Percentiles rank a stretch among this genome's conserved stretches.
These are phyloP conservation scores for Acanthurus leucopareius DNA, from an alignment of 2,797 vertebrate genomes.

Conservation along the genomic window DNA sequence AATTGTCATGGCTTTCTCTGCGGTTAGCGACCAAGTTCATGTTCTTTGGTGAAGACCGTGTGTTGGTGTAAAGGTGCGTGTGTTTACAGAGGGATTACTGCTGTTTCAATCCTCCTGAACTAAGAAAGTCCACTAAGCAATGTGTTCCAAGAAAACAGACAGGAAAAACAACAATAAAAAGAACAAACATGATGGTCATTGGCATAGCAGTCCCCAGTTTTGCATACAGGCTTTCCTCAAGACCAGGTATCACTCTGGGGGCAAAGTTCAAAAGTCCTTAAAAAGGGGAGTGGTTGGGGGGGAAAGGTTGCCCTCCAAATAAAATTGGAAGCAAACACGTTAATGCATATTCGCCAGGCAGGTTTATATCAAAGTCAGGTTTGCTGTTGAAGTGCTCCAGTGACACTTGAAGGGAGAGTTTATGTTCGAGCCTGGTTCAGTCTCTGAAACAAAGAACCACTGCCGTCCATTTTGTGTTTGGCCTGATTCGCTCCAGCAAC, in stretches of 20 bases:
- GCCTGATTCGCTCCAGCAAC: conserved; percentile 54
- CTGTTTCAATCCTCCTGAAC: conserved; percentile 44
- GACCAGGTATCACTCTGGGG: conserved; percentile 54
- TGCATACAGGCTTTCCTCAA: conserved; percentile 75
- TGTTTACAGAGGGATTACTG: conserved; percentile 52
- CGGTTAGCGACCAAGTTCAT: conserved; percentile 56
- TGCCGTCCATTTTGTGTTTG: conserved; percentile 53
- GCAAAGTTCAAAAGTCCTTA: conserved; percentile 66
- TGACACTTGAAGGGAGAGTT: conserved; percentile 54
- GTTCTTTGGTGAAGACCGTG: conserved; percentile 72
- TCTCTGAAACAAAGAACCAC: conserved; percentile 35
- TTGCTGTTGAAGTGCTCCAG: conserved; percentile 50
- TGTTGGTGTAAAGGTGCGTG: conserved; percentile 33
- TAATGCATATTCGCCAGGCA: conserved; percentile 68
- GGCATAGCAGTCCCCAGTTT: conserved; percentile 73
- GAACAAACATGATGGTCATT: conserved; percentile 53
- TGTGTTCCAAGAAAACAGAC: conserved; percentile 35
- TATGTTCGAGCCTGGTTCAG: conserved; percentile 44
- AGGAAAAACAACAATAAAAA: background rate
- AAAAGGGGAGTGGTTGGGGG: conserved; percentile 42
- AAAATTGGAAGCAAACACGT: conserved; percentile 59
- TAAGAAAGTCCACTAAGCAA: conserved; percentile 39
- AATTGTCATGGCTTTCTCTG: conserved; percentile 57
- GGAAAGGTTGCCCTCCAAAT: conserved; percentile 48
- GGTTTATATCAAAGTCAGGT: conserved; percentile 41